A percentile compares a stretch with the other conserved stretches of the same genome.
phyloP scores from a whole-genome alignment of 2,888 invertebrate genomes.

The Harmothoe impar region DNA sequence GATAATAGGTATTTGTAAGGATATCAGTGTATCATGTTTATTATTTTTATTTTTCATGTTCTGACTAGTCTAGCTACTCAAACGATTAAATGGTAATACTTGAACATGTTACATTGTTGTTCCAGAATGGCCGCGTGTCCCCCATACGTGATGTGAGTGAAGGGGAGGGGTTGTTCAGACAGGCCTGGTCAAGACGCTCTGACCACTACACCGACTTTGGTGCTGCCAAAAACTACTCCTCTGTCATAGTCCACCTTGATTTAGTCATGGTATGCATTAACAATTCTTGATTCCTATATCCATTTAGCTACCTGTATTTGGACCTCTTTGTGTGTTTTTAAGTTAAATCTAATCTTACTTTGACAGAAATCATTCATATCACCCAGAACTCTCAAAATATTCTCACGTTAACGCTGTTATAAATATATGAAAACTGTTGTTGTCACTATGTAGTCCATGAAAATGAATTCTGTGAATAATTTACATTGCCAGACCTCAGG shows the following conservation, averaged over 20 bases:
- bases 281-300: not conserved
- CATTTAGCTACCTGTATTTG: not conserved
- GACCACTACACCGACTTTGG: conserved; percentile 78
- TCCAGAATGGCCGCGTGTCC: conserved; percentile 21
- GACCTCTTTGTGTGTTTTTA: not conserved
- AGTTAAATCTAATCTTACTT: not conserved
- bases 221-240: conserved; percentile 76
- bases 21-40: too few species aligned
- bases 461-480: too few species aligned
- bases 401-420: too few species aligned
- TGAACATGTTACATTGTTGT: too few species aligned
- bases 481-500: not conserved
- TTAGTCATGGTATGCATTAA: conserved; percentile 75
- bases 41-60: too few species aligned
- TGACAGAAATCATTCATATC: too few species aligned
- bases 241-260: conserved; percentile 77
- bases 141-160: conserved; percentile 74
- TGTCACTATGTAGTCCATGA: too few species aligned
- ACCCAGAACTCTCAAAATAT: too few species aligned
- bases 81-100: too few species aligned
- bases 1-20: too few species aligned
- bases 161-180: conserved; percentile 75
- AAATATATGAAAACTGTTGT: too few species aligned
- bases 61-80: too few species aligned
- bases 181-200: conserved; percentile 77